These are phyloP conservation scores for Sinocyclocheilus rhinocerous DNA, from an alignment of 2,113 vertebrate genomes.

Conservation along the genomic window DNA sequence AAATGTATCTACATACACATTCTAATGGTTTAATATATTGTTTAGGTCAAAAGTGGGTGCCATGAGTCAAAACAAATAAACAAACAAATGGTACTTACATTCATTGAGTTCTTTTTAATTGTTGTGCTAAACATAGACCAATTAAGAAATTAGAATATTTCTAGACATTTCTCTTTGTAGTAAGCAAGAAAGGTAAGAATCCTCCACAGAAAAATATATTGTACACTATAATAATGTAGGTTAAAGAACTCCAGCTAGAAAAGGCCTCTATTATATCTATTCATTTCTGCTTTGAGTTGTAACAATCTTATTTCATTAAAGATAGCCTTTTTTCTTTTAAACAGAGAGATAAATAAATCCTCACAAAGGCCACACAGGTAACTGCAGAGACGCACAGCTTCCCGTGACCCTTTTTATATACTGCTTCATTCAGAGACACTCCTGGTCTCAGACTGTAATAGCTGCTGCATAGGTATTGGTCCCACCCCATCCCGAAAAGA, in stretches of 20 bases:
- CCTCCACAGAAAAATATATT: constrained; percentile 53
- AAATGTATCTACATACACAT: constrained; percentile 23
- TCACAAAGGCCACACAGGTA: constrained; percentile 37
- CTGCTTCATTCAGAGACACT: constrained; percentile 50
- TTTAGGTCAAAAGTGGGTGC: constrained; percentile 43
- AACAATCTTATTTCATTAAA: constrained; percentile 49
- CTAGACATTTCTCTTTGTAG: constrained; percentile 47
- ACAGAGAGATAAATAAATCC: constrained; percentile 52
- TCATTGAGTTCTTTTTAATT: constrained; percentile 45
- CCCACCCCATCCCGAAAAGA: constrained; percentile 54
- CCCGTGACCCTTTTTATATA: constrained; percentile 39
- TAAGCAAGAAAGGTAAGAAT: constrained; percentile 42
- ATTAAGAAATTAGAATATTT: constrained; percentile 42
- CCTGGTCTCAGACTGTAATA: constrained; percentile 42
- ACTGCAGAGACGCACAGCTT: constrained; percentile 30
- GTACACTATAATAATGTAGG: constrained; percentile 29
- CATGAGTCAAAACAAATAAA: constrained; percentile 4
- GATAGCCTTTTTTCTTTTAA: constrained; percentile 30
- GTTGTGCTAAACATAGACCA: constrained; percentile 48
- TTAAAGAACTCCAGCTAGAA: constrained; percentile 47
- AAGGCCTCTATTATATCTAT: constrained; percentile 34
- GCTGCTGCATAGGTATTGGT: constrained; percentile 62
- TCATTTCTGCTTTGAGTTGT: constrained; percentile 42
- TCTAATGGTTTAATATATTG: constrained; percentile 34
- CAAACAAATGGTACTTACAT: constrained; percentile 50